Conservation (phyloP, 92 coral and sea anemone species). For the Epizoanthus illoricatus region DNA sequence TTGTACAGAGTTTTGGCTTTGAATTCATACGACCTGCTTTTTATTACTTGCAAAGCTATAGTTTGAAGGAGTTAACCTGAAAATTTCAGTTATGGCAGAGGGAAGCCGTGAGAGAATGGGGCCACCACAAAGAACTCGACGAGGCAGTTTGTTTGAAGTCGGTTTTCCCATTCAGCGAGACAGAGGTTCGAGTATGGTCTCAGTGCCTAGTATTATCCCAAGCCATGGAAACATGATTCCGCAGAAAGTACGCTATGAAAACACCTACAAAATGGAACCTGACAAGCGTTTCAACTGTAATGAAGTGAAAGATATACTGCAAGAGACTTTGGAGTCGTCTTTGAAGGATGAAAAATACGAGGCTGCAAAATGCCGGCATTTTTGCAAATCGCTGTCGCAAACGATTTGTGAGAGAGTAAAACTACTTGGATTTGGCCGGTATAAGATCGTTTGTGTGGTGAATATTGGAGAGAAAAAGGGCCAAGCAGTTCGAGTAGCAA, state of each 20-base stretch:
- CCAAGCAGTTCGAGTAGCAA: constrained; percentile 82
- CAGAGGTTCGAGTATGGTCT: constrained; percentile 91
- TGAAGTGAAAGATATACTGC: constrained; percentile 90
- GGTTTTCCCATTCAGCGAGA: constrained; percentile 89
- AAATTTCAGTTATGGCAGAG: constrained; percentile 1
- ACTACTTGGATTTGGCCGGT: constrained; percentile 72
- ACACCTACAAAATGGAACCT: constrained; percentile 90
- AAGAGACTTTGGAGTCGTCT: constrained; percentile 81
- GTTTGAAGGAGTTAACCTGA: background rate
- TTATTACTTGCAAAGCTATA: background rate
- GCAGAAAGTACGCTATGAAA: constrained; percentile 82
- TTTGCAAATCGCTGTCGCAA: constrained; percentile 79
- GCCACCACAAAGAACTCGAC: constrained; percentile 55
- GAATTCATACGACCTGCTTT: background rate
- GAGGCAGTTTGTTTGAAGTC: constrained; percentile 97
- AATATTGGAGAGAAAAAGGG: constrained; percentile 83
- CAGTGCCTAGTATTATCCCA: constrained; percentile 81
- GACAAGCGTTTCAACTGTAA: constrained; percentile 81
- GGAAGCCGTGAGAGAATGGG: constrained; percentile 32
- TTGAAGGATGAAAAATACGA: constrained; percentile 82
- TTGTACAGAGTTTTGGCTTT: background rate
- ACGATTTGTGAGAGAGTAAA: constrained; percentile 83
- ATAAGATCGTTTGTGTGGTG: constrained; percentile 71
- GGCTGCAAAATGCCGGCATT: constrained; percentile 59
- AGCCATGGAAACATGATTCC: constrained; percentile 65